These are phyloP conservation scores for Aleiodes testaceus DNA, from an alignment of 2,888 invertebrate genomes.

Conservation along the genomic window DNA sequence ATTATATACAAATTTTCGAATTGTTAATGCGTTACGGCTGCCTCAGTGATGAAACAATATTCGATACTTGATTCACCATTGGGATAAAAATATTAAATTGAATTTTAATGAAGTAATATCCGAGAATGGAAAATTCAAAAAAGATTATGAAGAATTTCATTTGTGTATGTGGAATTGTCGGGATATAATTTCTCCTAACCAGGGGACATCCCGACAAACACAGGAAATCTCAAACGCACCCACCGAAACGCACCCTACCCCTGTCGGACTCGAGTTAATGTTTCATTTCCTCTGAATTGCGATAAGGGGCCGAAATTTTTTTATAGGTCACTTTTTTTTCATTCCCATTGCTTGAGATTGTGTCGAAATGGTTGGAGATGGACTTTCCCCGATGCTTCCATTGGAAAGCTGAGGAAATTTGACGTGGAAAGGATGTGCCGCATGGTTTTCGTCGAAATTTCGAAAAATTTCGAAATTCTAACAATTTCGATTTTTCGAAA, in stretches of 20 bases:
- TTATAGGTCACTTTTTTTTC: constrained; percentile 35
- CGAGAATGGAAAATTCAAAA: constrained; percentile 31
- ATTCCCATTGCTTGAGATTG: constrained; percentile 7
- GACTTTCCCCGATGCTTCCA: no score
- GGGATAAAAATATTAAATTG: constrained; percentile 1
- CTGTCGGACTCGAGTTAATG: constrained; percentile 70
- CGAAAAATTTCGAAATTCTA: no score
- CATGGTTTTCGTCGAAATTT: no score
- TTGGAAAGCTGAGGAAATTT: no score
- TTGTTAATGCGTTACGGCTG: constrained; percentile 66
- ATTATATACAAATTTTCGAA: constrained; percentile 71
- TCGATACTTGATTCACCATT: constrained; percentile 32
- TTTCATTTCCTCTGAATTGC: constrained; percentile 67
- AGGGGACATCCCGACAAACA: constrained; percentile 61
- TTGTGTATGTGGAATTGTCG: constrained; percentile 53
- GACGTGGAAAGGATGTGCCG: no score
- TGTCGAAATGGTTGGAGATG: background rate
- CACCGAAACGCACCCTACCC: constrained; percentile 71
- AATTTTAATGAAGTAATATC: background rate
- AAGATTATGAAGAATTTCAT: constrained; percentile 4
- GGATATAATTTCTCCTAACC: constrained; percentile 64
- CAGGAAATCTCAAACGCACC: constrained; percentile 72
- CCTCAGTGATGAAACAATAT: constrained; percentile 62
- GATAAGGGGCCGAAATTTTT: constrained; percentile 67
- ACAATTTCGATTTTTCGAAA: no score